Base-by-base conservation (phyloP, 2,888 invertebrate species). In the Drosophila cracens region DNA sequence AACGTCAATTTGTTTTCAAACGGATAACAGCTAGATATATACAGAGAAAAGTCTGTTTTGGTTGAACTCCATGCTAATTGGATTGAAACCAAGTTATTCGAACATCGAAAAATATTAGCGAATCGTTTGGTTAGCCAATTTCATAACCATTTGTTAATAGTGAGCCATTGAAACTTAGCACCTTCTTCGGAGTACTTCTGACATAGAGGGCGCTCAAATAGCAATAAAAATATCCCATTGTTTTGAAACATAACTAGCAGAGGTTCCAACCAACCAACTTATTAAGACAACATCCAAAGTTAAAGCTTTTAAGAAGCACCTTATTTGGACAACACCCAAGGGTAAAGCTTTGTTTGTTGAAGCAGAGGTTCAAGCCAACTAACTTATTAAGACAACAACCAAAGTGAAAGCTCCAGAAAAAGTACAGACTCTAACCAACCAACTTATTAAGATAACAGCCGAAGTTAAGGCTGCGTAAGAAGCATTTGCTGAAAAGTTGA, bases 171-270 rank as follows among this genome's bases (percentile, higher is more conserved):
- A 21, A 56, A 18, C 34, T 34, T 38, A 16, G 5, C 4, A 31
- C 11, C 2, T 25, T 43, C 2, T 49, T 16, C 4, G 7, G 7
- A 4, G 1, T 31, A 11, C 2, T 3, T 36, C 8, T 25, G 2
- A 13, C 18, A 51, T 74, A 67, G 48, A 51, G 59, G 62, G 33
- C 54, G 53, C 18, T 49, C 10, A 13, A 1, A 8, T 5, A 43
- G 13, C 10, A 13, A 21, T 1, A 0, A 4, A 46, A 29, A 21
- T 25, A 43, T 43, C 43, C 7, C 11, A 16, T 21, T 4, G 21
- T 0, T 7, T 1, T 13, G 5, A 43, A 21, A 21, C 2, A 0
- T n/a, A 5, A n/a, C 8, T 48, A 48, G 16, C 25, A 16, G 4
- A 36, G 13, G 2, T n/a, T 2, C 2, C 1, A 52, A 52, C 49